Base-by-base conservation (phyloP, 2,888 invertebrate genomes). In the Aleiodes alternator region DNA sequence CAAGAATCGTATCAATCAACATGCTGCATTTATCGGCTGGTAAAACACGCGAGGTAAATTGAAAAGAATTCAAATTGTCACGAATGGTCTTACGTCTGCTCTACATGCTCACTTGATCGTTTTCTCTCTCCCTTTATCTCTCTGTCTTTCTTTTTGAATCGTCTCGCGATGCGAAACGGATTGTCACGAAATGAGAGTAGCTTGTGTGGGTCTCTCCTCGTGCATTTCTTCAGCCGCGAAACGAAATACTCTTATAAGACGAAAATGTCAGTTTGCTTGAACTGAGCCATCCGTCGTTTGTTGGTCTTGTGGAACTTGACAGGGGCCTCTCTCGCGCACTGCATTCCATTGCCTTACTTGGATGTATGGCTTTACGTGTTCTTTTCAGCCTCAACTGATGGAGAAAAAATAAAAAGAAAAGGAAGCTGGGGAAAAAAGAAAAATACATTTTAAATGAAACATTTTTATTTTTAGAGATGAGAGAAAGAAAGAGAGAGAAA, bases 341-440 rank as follows among this genome's bases (percentile, higher is more conserved):
- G 80, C 86, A 87, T 87, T 86, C 87, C 87, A 84, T 84, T 80
- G 83, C 84, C 86, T 86, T 86, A 85, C 84, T 82, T 82, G 83
- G 84, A 81, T 80, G 61, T 14, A 57, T 64, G 53, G 43, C 68
- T 72, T 64, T 56, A 69, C 48, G 68, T 57, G 72, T 68, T 72
- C 56, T 70, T 69, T 55, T 31, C 9, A 57, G 55, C 31, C 73
- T 76, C 69, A 29, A 69, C 29, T 43, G 55, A 16, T 43, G 34
- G 34, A 6, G 4, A 2, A 23, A 64, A 23, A 64, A 64, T 9
- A 43, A 1, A 23, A 64, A 64, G 48, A 43, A 43, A 11, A 16
- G 14, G 16, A 48, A 34, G 5, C 34, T 38, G 34, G 34, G 7
- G 11, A 64, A 43, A 43, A 43, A 43, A 11, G 6, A 9, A 7